Conservation (phyloP, 1,140 invertebrate genomes). For the Bombus polaris region DNA sequence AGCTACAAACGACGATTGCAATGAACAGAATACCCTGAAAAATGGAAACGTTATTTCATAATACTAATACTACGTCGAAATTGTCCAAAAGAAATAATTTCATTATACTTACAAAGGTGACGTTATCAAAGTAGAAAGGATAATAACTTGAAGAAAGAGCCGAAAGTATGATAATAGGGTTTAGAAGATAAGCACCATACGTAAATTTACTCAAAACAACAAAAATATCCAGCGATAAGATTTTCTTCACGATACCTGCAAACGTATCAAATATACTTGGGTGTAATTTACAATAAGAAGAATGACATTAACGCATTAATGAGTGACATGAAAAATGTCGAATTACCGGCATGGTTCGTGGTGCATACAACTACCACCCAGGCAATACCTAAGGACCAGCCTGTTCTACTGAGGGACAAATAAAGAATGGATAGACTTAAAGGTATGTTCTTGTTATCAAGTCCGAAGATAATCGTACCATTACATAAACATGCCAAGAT, state of each 20-base stretch:
- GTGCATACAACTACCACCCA: constrained; percentile 83
- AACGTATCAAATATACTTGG: constrained; percentile 29
- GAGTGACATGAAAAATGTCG: too few relatives aligned
- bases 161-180: constrained; percentile 73
- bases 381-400: constrained; percentile 81
- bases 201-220: constrained; percentile 82
- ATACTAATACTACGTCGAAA: too few relatives aligned
- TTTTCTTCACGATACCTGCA: constrained; percentile 78
- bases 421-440: constrained; percentile 78
- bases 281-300: too few relatives aligned
- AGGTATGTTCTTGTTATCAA: constrained; percentile 76
- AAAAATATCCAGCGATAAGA: constrained; percentile 80
- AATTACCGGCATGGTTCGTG: constrained; percentile 79
- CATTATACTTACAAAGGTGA: constrained; percentile 70
- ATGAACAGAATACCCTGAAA: too few relatives aligned
- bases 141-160: constrained; percentile 71
- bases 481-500: constrained; percentile 76
- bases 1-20: too few relatives aligned
- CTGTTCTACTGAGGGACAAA: constrained; percentile 76
- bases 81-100: not conserved
- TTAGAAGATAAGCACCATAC: constrained; percentile 82
- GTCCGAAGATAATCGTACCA: constrained; percentile 78
- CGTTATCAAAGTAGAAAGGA: constrained; percentile 66
- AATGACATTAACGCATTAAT: too few relatives aligned
- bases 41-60: too few relatives aligned